These are phyloP conservation scores for Octonoba sinensis DNA, from an alignment of 2,888 invertebrate genomes.

Conservation along the genomic window DNA sequence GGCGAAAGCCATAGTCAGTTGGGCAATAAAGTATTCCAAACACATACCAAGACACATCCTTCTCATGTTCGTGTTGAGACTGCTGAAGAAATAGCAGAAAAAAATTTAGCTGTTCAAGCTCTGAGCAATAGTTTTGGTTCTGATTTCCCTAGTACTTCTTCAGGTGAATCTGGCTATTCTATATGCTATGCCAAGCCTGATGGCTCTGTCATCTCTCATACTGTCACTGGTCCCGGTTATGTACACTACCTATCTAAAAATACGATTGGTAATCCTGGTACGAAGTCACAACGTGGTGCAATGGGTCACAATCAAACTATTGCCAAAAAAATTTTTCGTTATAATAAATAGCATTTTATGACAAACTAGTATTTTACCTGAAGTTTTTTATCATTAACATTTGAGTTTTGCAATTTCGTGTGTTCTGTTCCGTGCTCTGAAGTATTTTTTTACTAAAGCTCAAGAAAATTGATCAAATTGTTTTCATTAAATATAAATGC, in stretches of 20 bases:
- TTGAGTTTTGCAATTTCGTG: no score
- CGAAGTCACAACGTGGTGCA: no score
- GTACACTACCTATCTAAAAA: neutral
- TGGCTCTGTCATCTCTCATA: slow-evolving; percentile 40
- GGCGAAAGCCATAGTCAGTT: neutral
- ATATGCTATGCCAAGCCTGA: slow-evolving; percentile 53
- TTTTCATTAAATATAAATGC: no score
- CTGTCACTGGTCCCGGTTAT: slow-evolving; percentile 25
- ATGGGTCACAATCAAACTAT: no score
- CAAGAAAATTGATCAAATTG: no score
- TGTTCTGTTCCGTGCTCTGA: no score
- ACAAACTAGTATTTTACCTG: no score
- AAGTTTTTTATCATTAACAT: no score
- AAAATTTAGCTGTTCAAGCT: slow-evolving; percentile 54
- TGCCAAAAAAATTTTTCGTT: no score
- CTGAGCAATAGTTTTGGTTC: slow-evolving; percentile 42
- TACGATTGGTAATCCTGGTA: neutral
- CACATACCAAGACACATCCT: neutral
- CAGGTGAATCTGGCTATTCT: slow-evolving; percentile 39
- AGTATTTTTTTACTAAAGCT: no score
- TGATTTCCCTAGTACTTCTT: slow-evolving; percentile 8
- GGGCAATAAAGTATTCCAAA: neutral
- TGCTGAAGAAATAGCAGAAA: slow-evolving; percentile 47
- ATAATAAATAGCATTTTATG: no score
- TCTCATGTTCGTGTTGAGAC: slow-evolving; percentile 34